These are phyloP conservation scores for Microctonus hyperodae DNA, from an alignment of 2,888 invertebrate genomes.

Conservation along the genomic window DNA sequence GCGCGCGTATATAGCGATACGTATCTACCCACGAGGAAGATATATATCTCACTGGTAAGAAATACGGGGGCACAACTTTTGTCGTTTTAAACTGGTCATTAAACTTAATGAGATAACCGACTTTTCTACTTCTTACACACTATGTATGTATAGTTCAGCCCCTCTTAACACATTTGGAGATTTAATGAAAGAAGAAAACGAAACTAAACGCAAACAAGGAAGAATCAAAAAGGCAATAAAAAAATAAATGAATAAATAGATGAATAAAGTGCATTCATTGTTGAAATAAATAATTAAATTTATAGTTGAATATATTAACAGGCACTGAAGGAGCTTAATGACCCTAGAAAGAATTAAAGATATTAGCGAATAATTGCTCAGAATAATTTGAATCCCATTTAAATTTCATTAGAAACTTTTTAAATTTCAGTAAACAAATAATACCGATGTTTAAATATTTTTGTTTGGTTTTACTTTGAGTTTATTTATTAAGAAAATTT, in stretches of 20 bases:
- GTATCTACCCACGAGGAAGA: background rate
- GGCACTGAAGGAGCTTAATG: background rate
- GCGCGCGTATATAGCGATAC: background rate
- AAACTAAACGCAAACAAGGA: no score
- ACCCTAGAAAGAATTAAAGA: background rate
- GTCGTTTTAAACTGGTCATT: conserved; percentile 50
- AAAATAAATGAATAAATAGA: background rate
- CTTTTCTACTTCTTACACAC: conserved; percentile 6
- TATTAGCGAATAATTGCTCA: no score
- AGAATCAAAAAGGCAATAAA: background rate
- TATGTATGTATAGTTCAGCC: background rate
- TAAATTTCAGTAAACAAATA: no score
- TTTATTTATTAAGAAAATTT: no score
- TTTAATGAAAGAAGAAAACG: background rate
- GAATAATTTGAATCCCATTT: no score
- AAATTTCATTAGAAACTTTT: no score
- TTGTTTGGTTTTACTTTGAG: no score
- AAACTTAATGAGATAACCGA: conserved; percentile 52
- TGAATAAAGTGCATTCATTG: background rate
- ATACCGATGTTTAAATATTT: no score
- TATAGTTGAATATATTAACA: background rate
- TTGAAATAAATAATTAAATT: background rate
- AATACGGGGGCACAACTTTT: conserved; percentile 48
- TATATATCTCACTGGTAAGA: conserved; percentile 34
- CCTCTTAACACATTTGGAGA: background rate